Base-by-base conservation (phyloP, 2,113 vertebrate genomes). In the Anser brachyrhynchus region DNA sequence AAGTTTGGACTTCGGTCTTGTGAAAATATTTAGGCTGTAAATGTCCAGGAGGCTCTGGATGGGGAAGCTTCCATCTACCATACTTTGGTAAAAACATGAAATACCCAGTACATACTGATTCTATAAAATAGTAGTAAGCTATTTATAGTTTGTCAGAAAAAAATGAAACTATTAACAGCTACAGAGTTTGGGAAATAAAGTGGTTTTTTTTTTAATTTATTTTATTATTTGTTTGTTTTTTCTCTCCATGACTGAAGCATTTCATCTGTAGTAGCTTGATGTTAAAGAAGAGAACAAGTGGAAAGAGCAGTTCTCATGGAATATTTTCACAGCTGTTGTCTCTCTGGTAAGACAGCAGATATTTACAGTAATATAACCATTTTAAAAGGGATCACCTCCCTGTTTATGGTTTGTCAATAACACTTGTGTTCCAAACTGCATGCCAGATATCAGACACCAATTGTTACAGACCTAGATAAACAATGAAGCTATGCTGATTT, bases 31-130 rank as follows among this genome's bases (percentile, higher is more conserved):
- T 84, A 31, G 31, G 25, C 3, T 57, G 11, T 35, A 57, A 44
- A 16, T 26, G 35, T 84, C 20, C 41, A 49, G 37, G 21, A 46
- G 37, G n/a, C 14, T 67, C 44, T 39, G n/a, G 18, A 72, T 31
- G 31, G 28, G 20, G 14, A 87, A 70, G 9, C 26, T 70, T 65
- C 19, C 20, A 54, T n/a, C 4, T 12, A 76, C 19, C 15, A 25
- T 20, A 70, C 14, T 5, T 81, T 5, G 10, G 2, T 3, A 52
- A 78, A 89, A 54, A 5, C 2, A 35, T 35, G n/a, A 77, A 52
- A n/a, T 4, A 57, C 31, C 5, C 0, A 0, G 20, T 58, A 52
- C 4, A 35, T 62, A n/a, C 18, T 49, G 13, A 54, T 66, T 37
- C 26, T 51, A 51, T 64, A 49, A 74, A 66, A 43, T 37, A 39